These are phyloP conservation scores for Notarius lentiginosus DNA, from an alignment of 2,113 vertebrate species.

Conservation along the genomic window DNA sequence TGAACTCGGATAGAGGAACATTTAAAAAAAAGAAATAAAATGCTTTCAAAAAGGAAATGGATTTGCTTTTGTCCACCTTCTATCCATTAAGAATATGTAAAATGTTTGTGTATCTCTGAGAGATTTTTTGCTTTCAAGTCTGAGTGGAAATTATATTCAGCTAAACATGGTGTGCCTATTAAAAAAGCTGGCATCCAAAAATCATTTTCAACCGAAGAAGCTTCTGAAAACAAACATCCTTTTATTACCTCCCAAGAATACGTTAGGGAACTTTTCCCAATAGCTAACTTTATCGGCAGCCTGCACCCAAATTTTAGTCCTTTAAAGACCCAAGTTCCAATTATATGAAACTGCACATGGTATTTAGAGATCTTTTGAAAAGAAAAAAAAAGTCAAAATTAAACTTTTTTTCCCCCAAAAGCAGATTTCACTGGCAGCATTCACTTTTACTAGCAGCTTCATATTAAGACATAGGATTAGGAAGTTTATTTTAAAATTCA, in stretches of 20 bases:
- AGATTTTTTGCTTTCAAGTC: neutral
- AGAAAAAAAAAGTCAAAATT: too few species aligned
- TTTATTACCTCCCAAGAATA: neutral
- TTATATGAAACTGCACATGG: neutral
- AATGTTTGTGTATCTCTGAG: neutral
- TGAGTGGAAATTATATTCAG: neutral
- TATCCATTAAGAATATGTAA: neutral
- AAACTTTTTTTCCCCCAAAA: neutral
- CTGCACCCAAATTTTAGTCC: neutral
- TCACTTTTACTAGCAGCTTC: neutral
- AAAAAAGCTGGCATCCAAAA: neutral
- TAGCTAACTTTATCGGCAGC: neutral
- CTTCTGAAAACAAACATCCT: neutral
- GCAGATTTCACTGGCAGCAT: neutral
- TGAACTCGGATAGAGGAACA: neutral
- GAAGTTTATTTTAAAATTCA: slow-evolving; percentile 34
- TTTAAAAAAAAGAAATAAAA: neutral
- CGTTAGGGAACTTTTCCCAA: neutral
- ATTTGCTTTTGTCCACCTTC: neutral
- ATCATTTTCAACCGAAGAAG: neutral
- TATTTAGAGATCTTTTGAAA: neutral
- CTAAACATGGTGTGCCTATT: neutral
- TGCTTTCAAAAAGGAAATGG: neutral
- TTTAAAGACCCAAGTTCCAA: neutral
- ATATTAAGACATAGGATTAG: slow-evolving; percentile 26